Base-by-base conservation (phyloP, 53 echinoderm and acorn worm species). In the Hippasteria phrygiana region DNA sequence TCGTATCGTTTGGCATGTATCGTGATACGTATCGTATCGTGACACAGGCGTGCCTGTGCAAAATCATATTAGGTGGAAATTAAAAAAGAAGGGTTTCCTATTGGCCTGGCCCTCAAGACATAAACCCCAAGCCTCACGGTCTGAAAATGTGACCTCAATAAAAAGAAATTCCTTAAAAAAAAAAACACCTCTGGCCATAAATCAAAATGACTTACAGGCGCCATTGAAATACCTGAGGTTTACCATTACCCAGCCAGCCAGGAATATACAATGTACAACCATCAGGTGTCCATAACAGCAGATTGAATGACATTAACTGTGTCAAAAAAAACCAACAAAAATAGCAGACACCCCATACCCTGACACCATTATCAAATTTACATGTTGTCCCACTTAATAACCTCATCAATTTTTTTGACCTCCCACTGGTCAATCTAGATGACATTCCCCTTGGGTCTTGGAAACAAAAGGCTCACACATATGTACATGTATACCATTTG, bases 391-490 rank as follows among this genome's bases (percentile, higher is more conserved):
- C 45, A 64, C 82, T 82, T 82, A 66, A 31, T 45, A 64, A 66
- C 82, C 50, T 41, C 66, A 64, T 82, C 26, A 65, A 66, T 82
- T 66, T 78, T 28, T 63, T 82, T 82, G 82, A 82, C 82, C 82
- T 82, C 18, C 6, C 24, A 31, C 31, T 28, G 82, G 63, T 40
- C 73, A 73, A 28, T 32, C 64, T 34, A 26, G 80, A 43, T 20
- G 56, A 7, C 38, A 59, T 62, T 18, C 3, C 46, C 41, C 41
- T 79, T 56, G 55, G 59, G 79, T 8, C 37, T 36, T 13, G 1
- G 2, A 33, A 11, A 35, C 5, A 67, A 8, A 67, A 67, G 12
- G 36, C 12, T 5, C 12, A 33, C 35, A 5, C 3, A 43, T 9
- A 62, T 62, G 62, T 62, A 62, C 17, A 62, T 11, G 18, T 24